Evolutionary conservation across 2,113 vertebrate species (phyloP), one percentile per base, ranked within the genome.

Genomic region (Dolichotis patagonum): DNA sequence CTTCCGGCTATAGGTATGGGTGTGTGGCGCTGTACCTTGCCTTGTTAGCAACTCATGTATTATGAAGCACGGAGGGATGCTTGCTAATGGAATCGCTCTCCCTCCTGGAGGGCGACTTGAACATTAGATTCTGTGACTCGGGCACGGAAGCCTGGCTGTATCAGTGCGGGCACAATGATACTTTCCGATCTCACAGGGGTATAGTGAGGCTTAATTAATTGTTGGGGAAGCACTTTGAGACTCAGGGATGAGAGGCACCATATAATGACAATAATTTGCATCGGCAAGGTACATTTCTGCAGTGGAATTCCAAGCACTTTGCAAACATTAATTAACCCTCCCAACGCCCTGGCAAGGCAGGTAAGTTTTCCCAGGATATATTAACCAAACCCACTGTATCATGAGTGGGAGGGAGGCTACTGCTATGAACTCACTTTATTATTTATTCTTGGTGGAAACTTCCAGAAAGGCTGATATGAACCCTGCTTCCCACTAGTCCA

Each of bases 271-370:
- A 97, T 97, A 96, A 97, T 97, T 95, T 97, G 96, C 98, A 95
- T 87, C 69, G 73, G 95, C 94, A 97, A 98, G 95, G 96, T 97
- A 97, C 95, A 92, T 98, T 98, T 97, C 97, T 98, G 97, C 96
- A 43, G 83, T 93, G 94, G 95, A 98, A 97, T 97, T 97, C 94
- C 96, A 96, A 97, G 95, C 88, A 91, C 96, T 98, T 97, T 97
- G 96, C 93, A 97, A 97, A 98, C 98, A 97, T 97, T 98, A 98
- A 98, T 98, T 98, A 98, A 98, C 97, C 94, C 97, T 97, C 92
- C 38, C 86, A 96, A 98, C 91, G 96, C 97, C 94, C 97, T 91
- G 91, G 96, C 13, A 91, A 97, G 96, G 92, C 84, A 98, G 98
- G 96, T 97, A 95, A 88, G 96, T 97, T 98, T 97, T 97, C 98